Evolutionary conservation across 2,888 invertebrate species (phyloP).

Genomic region (Melinaea marsaeus): DNA sequence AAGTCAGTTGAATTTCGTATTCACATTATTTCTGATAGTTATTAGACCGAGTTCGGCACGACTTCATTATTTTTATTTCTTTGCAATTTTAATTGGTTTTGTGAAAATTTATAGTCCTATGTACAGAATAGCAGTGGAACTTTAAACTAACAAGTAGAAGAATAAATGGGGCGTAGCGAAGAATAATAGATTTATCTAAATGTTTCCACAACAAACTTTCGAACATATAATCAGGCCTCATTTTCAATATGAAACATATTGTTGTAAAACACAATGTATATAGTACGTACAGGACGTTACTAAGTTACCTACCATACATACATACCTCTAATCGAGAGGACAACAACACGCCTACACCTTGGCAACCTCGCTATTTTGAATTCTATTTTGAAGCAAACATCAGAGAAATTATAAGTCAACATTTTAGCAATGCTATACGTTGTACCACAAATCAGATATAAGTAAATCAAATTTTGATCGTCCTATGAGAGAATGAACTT

Average conservation of each 20-base stretch:
- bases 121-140: neutral
- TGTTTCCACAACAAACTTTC: no score
- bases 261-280: no score
- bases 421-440: neutral
- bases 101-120: conserved; percentile 16
- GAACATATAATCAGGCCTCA: no score
- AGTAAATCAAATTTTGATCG: neutral
- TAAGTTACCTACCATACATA: no score
- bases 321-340: no score
- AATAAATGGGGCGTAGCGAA: neutral
- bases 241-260: no score
- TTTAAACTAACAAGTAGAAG: neutral
- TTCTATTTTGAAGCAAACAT: no score
- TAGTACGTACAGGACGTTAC: no score
- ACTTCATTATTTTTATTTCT: neutral
- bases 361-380: no score
- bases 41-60: neutral
- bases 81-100: conserved; percentile 14
- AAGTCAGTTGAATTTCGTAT: neutral
- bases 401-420: neutral
- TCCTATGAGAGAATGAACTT: neutral
- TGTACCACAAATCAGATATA: conserved; percentile 5
- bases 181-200: conserved; percentile 4
- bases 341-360: no score
- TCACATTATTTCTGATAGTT: neutral